Evolutionary conservation across 2,113 vertebrate species (phyloP).

Genomic region (Psephotus haematonotus): DNA sequence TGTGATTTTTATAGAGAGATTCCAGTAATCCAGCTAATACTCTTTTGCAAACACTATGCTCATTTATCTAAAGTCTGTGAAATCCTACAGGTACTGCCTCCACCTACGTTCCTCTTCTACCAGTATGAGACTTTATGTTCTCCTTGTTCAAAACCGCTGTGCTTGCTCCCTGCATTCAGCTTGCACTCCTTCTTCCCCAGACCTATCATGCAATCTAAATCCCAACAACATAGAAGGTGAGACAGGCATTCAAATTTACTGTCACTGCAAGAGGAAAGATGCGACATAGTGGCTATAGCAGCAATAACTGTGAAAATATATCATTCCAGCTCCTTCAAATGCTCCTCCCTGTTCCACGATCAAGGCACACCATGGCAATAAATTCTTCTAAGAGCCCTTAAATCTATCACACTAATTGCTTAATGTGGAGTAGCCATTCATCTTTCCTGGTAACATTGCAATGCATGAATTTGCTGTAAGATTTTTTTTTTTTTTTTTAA

Average conservation of each 20-base stretch:
- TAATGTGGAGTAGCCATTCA: background rate
- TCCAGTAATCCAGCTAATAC: background rate
- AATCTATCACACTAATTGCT: slow-evolving; percentile 39
- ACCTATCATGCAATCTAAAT: background rate
- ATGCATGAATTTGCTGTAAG: background rate
- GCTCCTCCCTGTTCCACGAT: background rate
- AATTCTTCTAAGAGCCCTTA: slow-evolving; percentile 61
- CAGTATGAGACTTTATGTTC: background rate
- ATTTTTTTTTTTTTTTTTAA: background rate
- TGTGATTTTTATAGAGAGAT: background rate
- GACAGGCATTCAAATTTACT: background rate
- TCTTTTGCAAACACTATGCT: background rate
- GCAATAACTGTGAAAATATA: slow-evolving; percentile 8
- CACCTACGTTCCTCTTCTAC: background rate
- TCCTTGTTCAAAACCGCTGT: background rate
- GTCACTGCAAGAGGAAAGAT: background rate
- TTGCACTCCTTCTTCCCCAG: background rate
- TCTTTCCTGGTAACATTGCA: background rate
- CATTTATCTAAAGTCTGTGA: background rate
- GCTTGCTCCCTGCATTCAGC: background rate
- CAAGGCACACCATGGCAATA: background rate
- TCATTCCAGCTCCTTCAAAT: background rate
- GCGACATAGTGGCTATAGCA: background rate
- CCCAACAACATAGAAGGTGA: background rate
- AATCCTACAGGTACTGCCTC: background rate